Base-by-base conservation (phyloP, 64 coral and sea anemone species). In the Cladopsammia gracilis region DNA sequence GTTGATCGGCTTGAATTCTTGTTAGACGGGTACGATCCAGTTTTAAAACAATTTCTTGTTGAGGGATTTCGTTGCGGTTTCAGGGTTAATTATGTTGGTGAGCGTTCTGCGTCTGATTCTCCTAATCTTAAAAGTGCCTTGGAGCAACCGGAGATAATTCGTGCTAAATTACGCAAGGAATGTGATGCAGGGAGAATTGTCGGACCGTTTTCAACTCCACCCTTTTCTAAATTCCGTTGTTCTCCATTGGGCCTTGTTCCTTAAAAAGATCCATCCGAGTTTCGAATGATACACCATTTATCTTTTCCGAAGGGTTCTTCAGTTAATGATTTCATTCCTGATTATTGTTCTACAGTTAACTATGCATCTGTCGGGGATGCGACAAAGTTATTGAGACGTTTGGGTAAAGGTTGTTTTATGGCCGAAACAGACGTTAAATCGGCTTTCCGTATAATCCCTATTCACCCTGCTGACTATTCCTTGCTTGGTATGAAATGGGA, bases 291-390 rank as follows among this genome's bases (percentile, higher is more conserved):
- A 44, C 70, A 75, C 19, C 73, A 75, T 51, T 75, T 75, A 53
- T 89, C 57, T 19, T 89, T 23, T n/a, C 87, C 72, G 0, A 42
- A 64, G 23, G 87, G 53, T 4, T 81, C 80, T 46, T 83, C 80
- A 0, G 56, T 79, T 3, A 79, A n/a, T n/a, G n/a, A 79, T 25
- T 79, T 34, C 3, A 79, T 79, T 79, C 76, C 76, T 57, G 56
- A 59, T 34, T 34, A 34, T 34, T 34, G 34, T 34, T 34, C 34
- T 34, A 34, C 34, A 34, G 34, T 34, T 34, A 0, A 34, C 34
- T 34, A 34, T 34, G 34, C 34, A 34, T 34, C 34, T 34, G 34
- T 34, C 34, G 2, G 34, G 34, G 34, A 34, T 34, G 34, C 34
- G 34, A 34, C 34, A 34, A 34, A 34, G 34, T 34, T 34, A 34